Evolutionary conservation across 2,888 invertebrate species (phyloP), one percentile per base, ranked within the genome.

Genomic region (Trisateles emortualis): DNA sequence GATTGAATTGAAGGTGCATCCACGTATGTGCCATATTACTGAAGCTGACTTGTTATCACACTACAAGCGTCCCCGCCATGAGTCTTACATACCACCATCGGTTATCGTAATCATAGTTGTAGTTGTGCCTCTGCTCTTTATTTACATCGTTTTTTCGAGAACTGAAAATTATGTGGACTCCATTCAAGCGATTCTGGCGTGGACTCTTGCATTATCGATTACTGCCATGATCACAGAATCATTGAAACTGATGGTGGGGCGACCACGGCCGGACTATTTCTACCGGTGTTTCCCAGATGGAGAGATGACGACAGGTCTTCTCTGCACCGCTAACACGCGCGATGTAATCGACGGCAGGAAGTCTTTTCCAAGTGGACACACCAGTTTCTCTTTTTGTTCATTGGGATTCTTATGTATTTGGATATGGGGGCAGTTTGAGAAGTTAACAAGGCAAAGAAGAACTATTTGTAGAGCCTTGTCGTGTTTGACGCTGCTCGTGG

Each of bases 351-450:
- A 98, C 60, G 97, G 97, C 8, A 94, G 96, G 55, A 97, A 97
- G 81, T 97, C 97, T 68, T 98, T 98, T 80, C 98, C 97, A 0
- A 97, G 97, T 83, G 97, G 97, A 14, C 97, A 98, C 86, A 95
- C 97, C 22, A 96, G 97, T 22, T 95, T 96, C 86, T 94, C 96
- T 0, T 97, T 97, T 87, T 94, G 95, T 46, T 95, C 96, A 46
- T 94, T 97, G 84, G 95, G 95, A 0, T 97, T 96, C 79, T 80
- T 96, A 44, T 93, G 95, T 43, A 84, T 96, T 22, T 97, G 96
- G 86, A 76, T 96, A 55, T 94, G 95, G 64, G 95, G 96, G 9
- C 95, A 95, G 77, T 79, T 97, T 38, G 93, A 95, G 52, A 93
- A 95, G 26, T 95, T 96, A 70, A 84, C 92, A 1, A 90, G 92